phyloP scores from a whole-genome alignment of 2,113 vertebrate genomes.

The Scolopax mira region DNA sequence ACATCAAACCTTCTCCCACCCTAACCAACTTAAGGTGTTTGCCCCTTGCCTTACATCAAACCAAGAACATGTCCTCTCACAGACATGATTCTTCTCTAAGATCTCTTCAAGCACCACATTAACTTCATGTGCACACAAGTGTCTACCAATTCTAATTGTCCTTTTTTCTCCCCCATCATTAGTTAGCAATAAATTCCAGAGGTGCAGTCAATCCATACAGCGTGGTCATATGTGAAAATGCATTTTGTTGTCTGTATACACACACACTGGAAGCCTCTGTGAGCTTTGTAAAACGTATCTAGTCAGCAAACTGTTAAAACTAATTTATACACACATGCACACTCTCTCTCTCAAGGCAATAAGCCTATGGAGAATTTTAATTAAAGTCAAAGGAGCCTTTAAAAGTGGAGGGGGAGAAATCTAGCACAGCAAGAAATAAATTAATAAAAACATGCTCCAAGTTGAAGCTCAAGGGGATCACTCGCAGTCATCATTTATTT shows the following conservation, averaged over 20 bases:
- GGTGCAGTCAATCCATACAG: not conserved
- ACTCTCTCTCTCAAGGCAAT: not conserved
- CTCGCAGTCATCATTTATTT: constrained; percentile 68
- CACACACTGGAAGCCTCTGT: not conserved
- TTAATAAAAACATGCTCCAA: constrained; percentile 63
- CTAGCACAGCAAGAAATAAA: constrained; percentile 65
- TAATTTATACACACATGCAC: constrained; percentile 24
- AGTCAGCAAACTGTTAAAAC: constrained; percentile 63
- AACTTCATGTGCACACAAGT: not conserved
- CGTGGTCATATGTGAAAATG: not conserved
- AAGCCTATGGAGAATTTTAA: constrained; percentile 69
- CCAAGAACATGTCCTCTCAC: not conserved
- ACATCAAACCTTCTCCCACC: not conserved
- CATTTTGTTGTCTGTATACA: not conserved
- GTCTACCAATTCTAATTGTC: not conserved
- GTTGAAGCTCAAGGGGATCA: constrained; percentile 62
- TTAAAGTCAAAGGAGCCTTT: constrained; percentile 68
- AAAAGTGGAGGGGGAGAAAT: constrained; percentile 56
- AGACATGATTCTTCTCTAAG: not conserved
- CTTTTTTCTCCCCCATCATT: not conserved
- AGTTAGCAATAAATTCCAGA: not conserved
- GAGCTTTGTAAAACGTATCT: not conserved
- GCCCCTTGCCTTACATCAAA: not conserved
- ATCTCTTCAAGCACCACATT: not conserved
- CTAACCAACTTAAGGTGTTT: not conserved